Conservation (phyloP, 35 echinoderm and acorn worm species). For the Acanthaster planci region DNA sequence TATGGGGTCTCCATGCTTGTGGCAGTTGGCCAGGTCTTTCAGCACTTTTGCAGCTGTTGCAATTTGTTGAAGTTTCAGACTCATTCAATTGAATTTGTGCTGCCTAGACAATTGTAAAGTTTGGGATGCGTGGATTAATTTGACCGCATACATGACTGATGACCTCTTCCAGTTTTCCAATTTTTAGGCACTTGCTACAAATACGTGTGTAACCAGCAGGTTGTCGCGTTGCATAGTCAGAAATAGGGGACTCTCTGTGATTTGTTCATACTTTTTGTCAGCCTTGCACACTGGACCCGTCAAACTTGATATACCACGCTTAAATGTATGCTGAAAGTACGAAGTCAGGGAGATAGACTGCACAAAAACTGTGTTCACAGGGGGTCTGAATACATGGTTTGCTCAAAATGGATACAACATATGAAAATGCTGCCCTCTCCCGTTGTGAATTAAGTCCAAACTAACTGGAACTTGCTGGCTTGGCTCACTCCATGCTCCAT, state of each 20-base stretch:
- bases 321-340: neutral
- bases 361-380: neutral
- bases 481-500: no score
- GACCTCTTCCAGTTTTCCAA: neutral
- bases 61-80: neutral
- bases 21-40: neutral
- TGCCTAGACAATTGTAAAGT: neutral
- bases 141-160: neutral
- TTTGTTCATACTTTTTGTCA: neutral
- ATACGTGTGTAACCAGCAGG: neutral
- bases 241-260: neutral
- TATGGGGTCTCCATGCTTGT: neutral
- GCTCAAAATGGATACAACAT: neutral
- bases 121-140: neutral
- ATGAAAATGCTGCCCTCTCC: neutral
- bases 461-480: no score
- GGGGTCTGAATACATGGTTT: neutral
- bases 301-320: neutral
- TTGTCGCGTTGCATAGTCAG: neutral
- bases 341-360: neutral
- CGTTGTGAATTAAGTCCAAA: no score
- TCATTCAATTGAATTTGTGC: neutral
- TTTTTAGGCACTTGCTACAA: neutral
- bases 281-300: neutral
- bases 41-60: neutral